A percentile compares a stretch with the other conserved stretches of the same genome.
Conservation (phyloP, 2,113 vertebrate species). For the Motacilla tschutschensis region DNA sequence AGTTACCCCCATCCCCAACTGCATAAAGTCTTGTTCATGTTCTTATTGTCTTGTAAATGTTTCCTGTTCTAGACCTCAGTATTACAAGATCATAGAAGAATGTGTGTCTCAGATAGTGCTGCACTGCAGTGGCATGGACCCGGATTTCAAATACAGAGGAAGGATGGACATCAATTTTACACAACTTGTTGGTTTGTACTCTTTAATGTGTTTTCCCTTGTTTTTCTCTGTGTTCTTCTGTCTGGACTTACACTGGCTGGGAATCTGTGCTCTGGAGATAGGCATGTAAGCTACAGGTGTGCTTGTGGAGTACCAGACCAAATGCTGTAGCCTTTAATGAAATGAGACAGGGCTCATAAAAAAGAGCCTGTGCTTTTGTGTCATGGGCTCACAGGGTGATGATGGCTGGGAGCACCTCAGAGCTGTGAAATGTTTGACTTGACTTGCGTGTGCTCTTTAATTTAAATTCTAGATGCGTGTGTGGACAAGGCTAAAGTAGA, state of each 20-base stretch:
- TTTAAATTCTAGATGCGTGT: slow-evolving; percentile 81
- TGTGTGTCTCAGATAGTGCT: slow-evolving; percentile 92
- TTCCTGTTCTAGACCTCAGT: slow-evolving; percentile 83
- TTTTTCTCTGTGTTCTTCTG: neutral
- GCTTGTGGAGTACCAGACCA: neutral
- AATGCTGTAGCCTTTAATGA: neutral
- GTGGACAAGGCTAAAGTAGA: slow-evolving; percentile 96
- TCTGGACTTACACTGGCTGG: neutral
- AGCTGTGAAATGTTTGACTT: neutral
- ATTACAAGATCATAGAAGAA: slow-evolving; percentile 97
- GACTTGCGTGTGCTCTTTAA: neutral
- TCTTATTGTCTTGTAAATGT: neutral
- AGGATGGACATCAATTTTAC: slow-evolving; percentile 90
- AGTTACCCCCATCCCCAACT: neutral
- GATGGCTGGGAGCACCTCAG: neutral
- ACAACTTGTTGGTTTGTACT: slow-evolving; percentile 86
- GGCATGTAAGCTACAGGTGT: rapidly evolving
- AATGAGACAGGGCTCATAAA: neutral
- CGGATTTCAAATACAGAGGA: slow-evolving; percentile 91
- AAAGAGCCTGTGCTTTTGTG: neutral
- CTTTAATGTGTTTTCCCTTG: neutral
- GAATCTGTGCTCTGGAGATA: neutral
- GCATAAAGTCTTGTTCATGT: neutral
- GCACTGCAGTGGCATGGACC: slow-evolving; percentile 91
- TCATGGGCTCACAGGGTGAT: neutral